Percentiles rank a stretch among this genome's conserved stretches.
phyloP scores from a whole-genome alignment of 2,888 invertebrate genomes.

The Eupithecia abbreviata region DNA sequence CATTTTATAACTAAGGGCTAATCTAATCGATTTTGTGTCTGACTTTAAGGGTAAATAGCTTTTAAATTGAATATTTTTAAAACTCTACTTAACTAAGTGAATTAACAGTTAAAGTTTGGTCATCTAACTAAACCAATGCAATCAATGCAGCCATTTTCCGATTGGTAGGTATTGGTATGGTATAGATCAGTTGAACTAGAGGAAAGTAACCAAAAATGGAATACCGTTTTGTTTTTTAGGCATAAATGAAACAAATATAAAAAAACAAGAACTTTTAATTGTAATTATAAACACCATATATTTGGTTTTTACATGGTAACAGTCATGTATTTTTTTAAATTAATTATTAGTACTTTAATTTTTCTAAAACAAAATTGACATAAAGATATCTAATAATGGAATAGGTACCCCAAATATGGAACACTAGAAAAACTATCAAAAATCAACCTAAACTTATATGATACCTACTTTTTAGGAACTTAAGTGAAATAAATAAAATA shows the following conservation, averaged over 20 bases:
- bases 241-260: background rate
- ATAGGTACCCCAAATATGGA: background rate
- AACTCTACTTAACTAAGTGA: background rate
- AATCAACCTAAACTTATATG: background rate
- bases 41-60: no score
- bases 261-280: background rate
- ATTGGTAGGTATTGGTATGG: background rate
- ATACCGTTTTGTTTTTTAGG: no score
- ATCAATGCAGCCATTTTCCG: background rate
- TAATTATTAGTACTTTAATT: background rate
- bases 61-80: no score
- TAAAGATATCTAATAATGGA: slow-evolving; percentile 2
- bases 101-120: background rate
- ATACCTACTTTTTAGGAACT: background rate
- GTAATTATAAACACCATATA: background rate
- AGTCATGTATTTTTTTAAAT: background rate
- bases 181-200: background rate
- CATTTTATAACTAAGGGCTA: no score
- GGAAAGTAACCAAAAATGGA: no score
- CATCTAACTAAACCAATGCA: background rate
- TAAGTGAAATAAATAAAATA: background rate
- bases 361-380: background rate
- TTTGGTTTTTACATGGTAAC: background rate
- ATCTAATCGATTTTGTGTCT: no score
- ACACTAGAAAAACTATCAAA: slow-evolving; percentile 1